These are phyloP conservation scores for Onychomys arenicola DNA, from an alignment of 2,797 vertebrate species.

Conservation along the genomic window DNA sequence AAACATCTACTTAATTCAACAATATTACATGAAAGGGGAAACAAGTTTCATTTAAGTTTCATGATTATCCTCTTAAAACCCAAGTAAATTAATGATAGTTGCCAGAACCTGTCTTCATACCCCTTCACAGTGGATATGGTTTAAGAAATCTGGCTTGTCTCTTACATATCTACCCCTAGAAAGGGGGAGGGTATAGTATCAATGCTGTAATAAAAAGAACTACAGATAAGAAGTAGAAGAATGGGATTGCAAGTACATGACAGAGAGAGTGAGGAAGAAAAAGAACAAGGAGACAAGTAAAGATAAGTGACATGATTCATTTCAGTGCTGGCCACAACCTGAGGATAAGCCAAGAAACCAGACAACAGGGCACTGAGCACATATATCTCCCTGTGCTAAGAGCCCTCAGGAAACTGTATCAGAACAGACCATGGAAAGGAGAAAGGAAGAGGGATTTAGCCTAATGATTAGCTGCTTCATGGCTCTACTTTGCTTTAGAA, in stretches of 20 bases:
- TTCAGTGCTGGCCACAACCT: not conserved
- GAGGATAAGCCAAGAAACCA: not conserved
- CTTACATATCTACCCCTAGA: not conserved
- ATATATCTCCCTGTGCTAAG: not conserved
- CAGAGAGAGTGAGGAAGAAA: not conserved
- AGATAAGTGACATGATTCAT: not conserved
- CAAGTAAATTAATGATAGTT: slow-evolving; percentile 12
- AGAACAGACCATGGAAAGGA: not conserved
- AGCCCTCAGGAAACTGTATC: not conserved
- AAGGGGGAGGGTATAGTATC: not conserved
- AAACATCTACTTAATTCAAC: not conserved
- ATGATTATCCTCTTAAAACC: not conserved
- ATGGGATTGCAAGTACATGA: not conserved
- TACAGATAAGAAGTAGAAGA: not conserved
- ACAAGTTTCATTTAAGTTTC: not conserved
- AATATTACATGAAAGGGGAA: not conserved
- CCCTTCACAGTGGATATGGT: not conserved
- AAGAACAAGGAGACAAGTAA: not conserved
- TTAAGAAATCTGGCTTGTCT: not conserved
- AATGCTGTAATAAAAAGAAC: not conserved
- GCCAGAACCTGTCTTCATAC: not conserved
- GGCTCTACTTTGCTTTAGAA: not conserved
- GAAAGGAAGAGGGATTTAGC: not conserved
- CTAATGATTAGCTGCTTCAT: not conserved
- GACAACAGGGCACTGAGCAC: not conserved